Conservation (phyloP, 2,113 vertebrate genomes). For the Phalacrocorax pelagicus region DNA sequence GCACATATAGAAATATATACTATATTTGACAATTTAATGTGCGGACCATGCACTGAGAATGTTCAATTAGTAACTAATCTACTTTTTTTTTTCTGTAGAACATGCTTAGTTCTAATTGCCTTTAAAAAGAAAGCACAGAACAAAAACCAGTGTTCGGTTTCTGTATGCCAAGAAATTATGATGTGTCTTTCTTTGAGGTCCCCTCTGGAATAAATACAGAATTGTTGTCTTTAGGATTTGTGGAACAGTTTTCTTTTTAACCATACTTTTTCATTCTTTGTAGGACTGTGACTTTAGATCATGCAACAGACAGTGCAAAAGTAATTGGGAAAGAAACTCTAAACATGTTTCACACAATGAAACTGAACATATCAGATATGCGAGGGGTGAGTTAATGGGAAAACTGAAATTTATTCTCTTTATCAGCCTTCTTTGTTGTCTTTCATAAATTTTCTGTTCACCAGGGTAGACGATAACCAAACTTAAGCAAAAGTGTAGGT, state of each 20-base stretch:
- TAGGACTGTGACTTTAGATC: conserved; percentile 89
- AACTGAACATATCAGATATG: conserved; percentile 89
- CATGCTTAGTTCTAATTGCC: not conserved
- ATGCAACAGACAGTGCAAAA: conserved; percentile 88
- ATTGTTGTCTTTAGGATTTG: not conserved
- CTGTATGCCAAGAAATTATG: not conserved
- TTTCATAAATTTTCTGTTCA: not conserved
- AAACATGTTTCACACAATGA: conserved; percentile 92
- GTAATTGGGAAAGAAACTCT: conserved; percentile 88
- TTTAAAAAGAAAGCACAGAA: not conserved
- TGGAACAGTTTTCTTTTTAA: conserved; percentile 5
- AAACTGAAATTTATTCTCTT: not conserved
- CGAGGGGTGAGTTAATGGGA: conserved; percentile 83
- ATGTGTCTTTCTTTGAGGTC: not conserved
- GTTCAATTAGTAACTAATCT: not conserved
- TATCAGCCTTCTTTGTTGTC: not conserved
- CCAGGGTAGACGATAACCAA: not conserved
- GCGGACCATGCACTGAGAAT: not conserved
- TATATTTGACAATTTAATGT: not conserved
- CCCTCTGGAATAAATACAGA: not conserved
- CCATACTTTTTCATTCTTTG: not conserved
- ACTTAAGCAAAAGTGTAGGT: not conserved
- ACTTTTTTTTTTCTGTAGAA: not conserved
- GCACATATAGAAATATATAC: not conserved
- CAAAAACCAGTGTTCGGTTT: not conserved